A percentile compares a stretch with the other conserved stretches of the same genome.
Evolutionary conservation across 2,888 invertebrate genomes (phyloP).

Genomic region (Petrolisthes cinctipes): DNA sequence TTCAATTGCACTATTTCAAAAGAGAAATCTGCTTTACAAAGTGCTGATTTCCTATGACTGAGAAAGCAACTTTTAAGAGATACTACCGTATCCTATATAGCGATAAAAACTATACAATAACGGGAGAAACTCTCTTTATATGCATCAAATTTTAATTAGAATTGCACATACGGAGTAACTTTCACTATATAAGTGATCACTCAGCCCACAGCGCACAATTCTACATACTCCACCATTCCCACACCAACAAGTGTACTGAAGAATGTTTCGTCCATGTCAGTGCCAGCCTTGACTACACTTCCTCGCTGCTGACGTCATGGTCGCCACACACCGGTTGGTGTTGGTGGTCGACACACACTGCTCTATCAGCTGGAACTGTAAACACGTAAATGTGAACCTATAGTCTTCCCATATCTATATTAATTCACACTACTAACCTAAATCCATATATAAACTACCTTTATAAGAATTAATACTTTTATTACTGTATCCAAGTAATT

Average conservation of each 20-base stretch:
- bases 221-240: constrained; percentile 13
- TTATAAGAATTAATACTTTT: not conserved
- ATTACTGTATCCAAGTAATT: not conserved
- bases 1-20: constrained; percentile 9
- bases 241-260: constrained; percentile 36
- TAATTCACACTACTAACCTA: not conserved
- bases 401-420: not conserved
- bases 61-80: not conserved
- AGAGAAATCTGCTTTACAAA: not conserved
- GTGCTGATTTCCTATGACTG: not conserved
- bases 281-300: constrained; percentile 38
- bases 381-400: constrained; percentile 47
- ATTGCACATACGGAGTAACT: not conserved
- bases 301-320: constrained; percentile 53
- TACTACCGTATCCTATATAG: not conserved
- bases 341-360: constrained; percentile 47
- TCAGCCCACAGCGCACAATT: constrained; percentile 22
- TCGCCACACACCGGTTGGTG: constrained; percentile 31
- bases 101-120: constrained; percentile 25
- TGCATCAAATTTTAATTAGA: not conserved
- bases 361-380: constrained; percentile 63
- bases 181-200: constrained; percentile 23
- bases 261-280: not conserved
- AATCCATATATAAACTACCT: not conserved
- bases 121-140: not conserved